Conservation (phyloP, 1,140 invertebrate genomes). For the Eriosoma lanigerum region DNA sequence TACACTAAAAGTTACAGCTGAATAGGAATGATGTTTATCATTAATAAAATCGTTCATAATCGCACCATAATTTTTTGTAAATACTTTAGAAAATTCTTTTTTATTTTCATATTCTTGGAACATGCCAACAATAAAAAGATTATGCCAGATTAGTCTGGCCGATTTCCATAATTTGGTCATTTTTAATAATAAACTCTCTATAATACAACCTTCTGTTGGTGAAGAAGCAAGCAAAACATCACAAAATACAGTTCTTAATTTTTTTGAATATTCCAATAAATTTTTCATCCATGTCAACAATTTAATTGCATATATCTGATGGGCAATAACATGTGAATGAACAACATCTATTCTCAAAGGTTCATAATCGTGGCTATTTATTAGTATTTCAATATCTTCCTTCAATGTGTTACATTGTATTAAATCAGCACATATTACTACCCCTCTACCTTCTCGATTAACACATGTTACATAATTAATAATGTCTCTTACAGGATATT, state of each 20-base stretch:
- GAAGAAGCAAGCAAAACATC: conserved; percentile 65
- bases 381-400: conserved; percentile 77
- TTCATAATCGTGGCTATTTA: conserved; percentile 73
- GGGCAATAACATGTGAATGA: conserved; percentile 86
- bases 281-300: conserved; percentile 86
- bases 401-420: conserved; percentile 75
- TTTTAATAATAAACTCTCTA: conserved; percentile 72
- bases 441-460: conserved; percentile 86
- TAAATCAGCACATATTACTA: conserved; percentile 82
- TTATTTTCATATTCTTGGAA: conserved; percentile 93
- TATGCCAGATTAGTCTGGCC: conserved; percentile 87
- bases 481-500: conserved; percentile 82
- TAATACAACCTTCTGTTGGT: conserved; percentile 60
- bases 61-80: conserved; percentile 79
- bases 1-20: conserved; percentile 91
- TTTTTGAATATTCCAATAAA: conserved; percentile 76
- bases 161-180: conserved; percentile 94
- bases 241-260: conserved; percentile 73
- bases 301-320: conserved; percentile 89
- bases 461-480: conserved; percentile 92
- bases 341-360: conserved; percentile 87
- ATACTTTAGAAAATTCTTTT: conserved; percentile 80
- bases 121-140: conserved; percentile 86
- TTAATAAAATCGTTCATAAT: conserved; percentile 93
- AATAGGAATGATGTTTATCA: conserved; percentile 97